Percentiles rank a stretch among this genome's conserved stretches.
Evolutionary conservation across 2,797 vertebrate species (phyloP).

Genomic region (Scleropages formosus): DNA sequence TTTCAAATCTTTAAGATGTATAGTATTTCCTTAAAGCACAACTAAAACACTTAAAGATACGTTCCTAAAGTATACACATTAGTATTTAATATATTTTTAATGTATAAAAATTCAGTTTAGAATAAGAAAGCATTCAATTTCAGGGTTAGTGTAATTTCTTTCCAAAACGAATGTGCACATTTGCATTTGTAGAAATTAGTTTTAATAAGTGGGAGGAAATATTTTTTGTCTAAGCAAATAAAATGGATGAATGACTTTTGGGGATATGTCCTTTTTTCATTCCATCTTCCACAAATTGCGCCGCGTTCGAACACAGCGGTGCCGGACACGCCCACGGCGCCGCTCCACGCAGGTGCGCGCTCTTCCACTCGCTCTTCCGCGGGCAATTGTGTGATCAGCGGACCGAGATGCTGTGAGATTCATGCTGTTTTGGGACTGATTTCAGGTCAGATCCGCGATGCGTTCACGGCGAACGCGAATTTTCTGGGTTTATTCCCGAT

Average conservation of each 20-base stretch:
- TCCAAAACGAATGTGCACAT: too few relatives aligned
- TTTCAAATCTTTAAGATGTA: too few relatives aligned
- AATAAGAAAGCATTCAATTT: too few relatives aligned
- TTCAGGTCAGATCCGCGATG: constrained; percentile 82
- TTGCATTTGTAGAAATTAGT: too few relatives aligned
- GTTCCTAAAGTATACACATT: too few relatives aligned
- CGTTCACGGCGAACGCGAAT: constrained; percentile 72
- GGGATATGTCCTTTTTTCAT: neutral
- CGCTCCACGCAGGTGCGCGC: constrained; percentile 74
- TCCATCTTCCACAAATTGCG: constrained; percentile 24
- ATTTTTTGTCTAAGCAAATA: constrained; percentile 14
- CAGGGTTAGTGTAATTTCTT: too few relatives aligned
- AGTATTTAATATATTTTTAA: too few relatives aligned
- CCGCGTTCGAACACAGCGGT: constrained; percentile 49
- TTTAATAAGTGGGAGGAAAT: neutral
- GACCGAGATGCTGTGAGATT: constrained; percentile 72
- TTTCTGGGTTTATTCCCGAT: constrained; percentile 71
- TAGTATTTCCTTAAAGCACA: too few relatives aligned
- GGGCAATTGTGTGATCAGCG: constrained; percentile 70
- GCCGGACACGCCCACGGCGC: constrained; percentile 54
- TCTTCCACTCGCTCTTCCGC: constrained; percentile 69
- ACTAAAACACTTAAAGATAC: too few relatives aligned
- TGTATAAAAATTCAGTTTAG: too few relatives aligned
- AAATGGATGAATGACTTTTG: constrained; percentile 25
- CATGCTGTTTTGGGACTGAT: constrained; percentile 73